A percentile compares a stretch with the other conserved stretches of the same genome.
Evolutionary conservation across 2,888 invertebrate genomes (phyloP).

Genomic region (Cryptus viduatorius): DNA sequence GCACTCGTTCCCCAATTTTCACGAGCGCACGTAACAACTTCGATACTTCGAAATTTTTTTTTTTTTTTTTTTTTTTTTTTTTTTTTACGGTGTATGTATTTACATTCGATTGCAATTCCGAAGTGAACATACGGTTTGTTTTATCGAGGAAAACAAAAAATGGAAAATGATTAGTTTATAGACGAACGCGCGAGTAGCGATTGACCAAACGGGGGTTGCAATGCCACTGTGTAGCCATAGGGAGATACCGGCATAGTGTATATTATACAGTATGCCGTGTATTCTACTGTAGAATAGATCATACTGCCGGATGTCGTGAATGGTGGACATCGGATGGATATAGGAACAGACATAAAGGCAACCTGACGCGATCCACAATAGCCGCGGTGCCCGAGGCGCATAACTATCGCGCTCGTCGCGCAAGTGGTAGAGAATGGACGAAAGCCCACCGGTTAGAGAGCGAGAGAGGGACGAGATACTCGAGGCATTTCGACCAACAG

Average conservation of each 20-base stretch:
- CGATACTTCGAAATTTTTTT: too few relatives aligned
- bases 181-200: too few relatives aligned
- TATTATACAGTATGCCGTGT: background rate
- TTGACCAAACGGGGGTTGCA: too few relatives aligned
- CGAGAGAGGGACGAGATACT: constrained; percentile 2
- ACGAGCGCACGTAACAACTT: too few relatives aligned
- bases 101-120: too few relatives aligned
- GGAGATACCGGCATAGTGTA: constrained; percentile 11
- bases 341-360: constrained; percentile 79
- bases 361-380: constrained; percentile 81
- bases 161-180: too few relatives aligned
- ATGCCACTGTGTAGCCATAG: background rate
- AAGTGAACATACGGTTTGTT: too few relatives aligned
- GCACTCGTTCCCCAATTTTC: too few relatives aligned
- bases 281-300: background rate
- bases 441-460: constrained; percentile 28
- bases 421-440: constrained; percentile 36
- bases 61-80: too few relatives aligned
- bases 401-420: constrained; percentile 73
- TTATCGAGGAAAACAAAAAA: too few relatives aligned
- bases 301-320: constrained; percentile 44
- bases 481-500: constrained; percentile 55
- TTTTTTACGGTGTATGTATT: too few relatives aligned
- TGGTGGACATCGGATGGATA: constrained; percentile 61
- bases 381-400: constrained; percentile 75